phyloP scores from a whole-genome alignment of 2,888 invertebrate species.

The Stramonita haemastoma region DNA sequence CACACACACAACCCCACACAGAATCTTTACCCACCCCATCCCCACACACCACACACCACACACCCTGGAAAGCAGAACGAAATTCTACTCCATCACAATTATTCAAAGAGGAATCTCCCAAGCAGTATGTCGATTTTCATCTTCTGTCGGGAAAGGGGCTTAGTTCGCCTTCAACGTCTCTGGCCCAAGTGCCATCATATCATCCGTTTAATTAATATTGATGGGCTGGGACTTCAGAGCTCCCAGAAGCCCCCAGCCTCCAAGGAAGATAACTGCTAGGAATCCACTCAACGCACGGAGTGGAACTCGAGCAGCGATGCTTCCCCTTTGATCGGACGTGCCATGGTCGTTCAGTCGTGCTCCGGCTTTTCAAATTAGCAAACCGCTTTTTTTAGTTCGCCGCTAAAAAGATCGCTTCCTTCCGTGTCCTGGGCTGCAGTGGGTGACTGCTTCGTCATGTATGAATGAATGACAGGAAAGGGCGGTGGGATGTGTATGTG shows the following conservation, averaged over 20 bases:
- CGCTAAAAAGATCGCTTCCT: neutral
- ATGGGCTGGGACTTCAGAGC: neutral
- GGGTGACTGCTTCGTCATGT: too few relatives aligned
- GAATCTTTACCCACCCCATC: neutral
- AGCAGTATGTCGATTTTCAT: too few relatives aligned
- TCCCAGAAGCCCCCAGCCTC: neutral
- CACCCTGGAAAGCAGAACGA: too few relatives aligned
- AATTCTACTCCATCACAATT: too few relatives aligned
- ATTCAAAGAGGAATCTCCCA: too few relatives aligned
- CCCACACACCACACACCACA: too few relatives aligned
- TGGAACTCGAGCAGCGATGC: neutral
- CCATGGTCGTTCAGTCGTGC: neutral
- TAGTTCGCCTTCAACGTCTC: too few relatives aligned
- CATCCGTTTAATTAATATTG: neutral
- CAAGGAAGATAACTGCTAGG: neutral
- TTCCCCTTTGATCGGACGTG: neutral
- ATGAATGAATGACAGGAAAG: too few relatives aligned
- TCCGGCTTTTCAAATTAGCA: neutral
- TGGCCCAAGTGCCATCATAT: neutral
- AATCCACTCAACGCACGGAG: neutral
- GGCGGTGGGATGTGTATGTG: neutral
- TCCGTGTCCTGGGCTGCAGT: too few relatives aligned
- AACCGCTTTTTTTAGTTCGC: neutral
- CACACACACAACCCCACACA: neutral
- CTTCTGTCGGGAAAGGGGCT: too few relatives aligned